A percentile compares a stretch with the other conserved stretches of the same genome.
Conservation (phyloP, 2,888 invertebrate genomes). For the Crepidodera aurea region DNA sequence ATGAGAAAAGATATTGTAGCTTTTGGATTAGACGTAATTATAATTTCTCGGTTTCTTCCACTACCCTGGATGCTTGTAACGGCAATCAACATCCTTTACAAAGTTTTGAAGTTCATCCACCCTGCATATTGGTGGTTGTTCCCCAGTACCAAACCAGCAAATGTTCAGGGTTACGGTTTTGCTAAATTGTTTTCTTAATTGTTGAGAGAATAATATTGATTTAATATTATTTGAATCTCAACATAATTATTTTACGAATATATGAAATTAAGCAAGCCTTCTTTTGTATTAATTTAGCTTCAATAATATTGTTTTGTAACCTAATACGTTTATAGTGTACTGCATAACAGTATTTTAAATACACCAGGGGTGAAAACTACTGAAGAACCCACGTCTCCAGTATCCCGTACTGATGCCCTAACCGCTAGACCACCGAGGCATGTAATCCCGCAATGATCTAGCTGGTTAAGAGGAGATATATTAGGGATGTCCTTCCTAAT, state of each 20-base stretch:
- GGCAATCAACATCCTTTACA: neutral
- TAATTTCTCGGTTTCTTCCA: constrained; percentile 16
- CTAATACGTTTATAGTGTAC: too few species aligned
- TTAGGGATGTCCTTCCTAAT: too few species aligned
- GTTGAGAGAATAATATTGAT: constrained; percentile 15
- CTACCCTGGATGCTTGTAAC: constrained; percentile 12
- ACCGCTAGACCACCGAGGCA: too few species aligned
- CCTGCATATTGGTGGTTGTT: constrained; percentile 32
- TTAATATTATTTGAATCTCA: constrained; percentile 15
- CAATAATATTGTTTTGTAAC: too few species aligned
- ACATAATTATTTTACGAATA: too few species aligned
- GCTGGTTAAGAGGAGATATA: too few species aligned
- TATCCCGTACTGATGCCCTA: too few species aligned
- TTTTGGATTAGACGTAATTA: constrained; percentile 18
- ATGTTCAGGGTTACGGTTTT: constrained; percentile 23
- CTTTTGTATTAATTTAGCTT: neutral
- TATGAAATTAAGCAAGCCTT: too few species aligned
- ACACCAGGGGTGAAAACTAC: too few species aligned
- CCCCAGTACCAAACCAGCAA: constrained; percentile 29
- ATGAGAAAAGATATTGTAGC: constrained; percentile 27
- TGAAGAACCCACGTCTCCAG: too few species aligned
- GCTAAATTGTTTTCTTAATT: constrained; percentile 5
- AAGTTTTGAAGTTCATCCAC: constrained; percentile 24
- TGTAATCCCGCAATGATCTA: too few species aligned
- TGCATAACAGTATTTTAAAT: too few species aligned